Base-by-base conservation (phyloP, 2,888 invertebrate species). In the Hydraecia micacea region DNA sequence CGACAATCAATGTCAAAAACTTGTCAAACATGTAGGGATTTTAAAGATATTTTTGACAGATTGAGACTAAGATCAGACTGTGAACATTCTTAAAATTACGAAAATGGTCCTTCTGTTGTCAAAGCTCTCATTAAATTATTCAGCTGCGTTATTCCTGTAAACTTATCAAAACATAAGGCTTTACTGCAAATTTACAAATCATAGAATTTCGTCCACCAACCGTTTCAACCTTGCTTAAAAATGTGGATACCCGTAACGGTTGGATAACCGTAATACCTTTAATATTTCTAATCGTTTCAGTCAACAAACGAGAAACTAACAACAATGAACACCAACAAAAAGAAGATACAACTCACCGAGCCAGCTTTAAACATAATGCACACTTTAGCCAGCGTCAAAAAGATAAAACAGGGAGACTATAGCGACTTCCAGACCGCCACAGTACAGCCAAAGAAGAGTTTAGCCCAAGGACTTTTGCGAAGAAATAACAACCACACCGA, bases 281-380 rank as follows among this genome's bases (percentile, higher is more conserved):
- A 21, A 52, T 52, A 52, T 52, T 52, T 21, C n/a, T 58, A n/a
- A 58, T 58, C 4, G 11, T 58, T 76, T 52, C 93, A 97, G 97
- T 92, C 91, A 1, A 96, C 96, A 25, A 96, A 96, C 87, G 96
- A 96, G 76, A 97, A 95, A 83, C 84, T 97, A 77, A 91, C 96
- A 58, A 91, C 85, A 91, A 95, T 91, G 95, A 97, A 93, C 91
- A 95, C 90, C 0, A 92, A 90, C 92, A 97, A 92, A 92, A 97
- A 92, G 93, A 97, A 90, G 91, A 97, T 95, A 85, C 96, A 94
- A 7, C 89, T 97, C 1, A 96, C 96, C 5, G 97, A 97, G 79
- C 97, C 97, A 0, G 97, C 97, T 0, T 86, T 97, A 0, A 97
- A 97, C 91, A 97, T 97, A 76, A 97, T 97, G 92, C 97, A 97